Evolutionary conservation across 1,140 invertebrate genomes (phyloP).

Genomic region (Drosophila aff.): DNA sequence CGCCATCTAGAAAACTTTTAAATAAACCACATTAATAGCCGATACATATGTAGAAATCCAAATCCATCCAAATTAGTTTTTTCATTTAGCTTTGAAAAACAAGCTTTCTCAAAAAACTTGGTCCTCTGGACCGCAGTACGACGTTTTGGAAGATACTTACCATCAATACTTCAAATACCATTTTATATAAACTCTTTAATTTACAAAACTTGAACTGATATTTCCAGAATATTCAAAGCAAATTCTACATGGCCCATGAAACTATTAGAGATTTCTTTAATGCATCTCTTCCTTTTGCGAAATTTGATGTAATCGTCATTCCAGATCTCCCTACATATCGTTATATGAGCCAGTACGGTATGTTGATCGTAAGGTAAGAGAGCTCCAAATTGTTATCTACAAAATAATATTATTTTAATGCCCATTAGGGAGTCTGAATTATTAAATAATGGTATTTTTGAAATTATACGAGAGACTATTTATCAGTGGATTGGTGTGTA

Average conservation of each 20-base stretch:
- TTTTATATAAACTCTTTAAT: neutral
- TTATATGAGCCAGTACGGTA: conserved; percentile 10
- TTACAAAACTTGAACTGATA: neutral
- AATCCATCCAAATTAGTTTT: too few relatives aligned
- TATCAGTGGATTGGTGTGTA: conserved; percentile 92
- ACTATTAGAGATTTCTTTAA: conserved; percentile 88
- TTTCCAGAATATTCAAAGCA: conserved; percentile 29
- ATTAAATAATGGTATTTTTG: conserved; percentile 87
- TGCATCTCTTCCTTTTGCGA: neutral
- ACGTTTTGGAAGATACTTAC: too few relatives aligned
- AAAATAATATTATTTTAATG: conserved; percentile 4
- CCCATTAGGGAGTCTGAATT: conserved; percentile 89
- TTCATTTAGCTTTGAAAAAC: too few relatives aligned
- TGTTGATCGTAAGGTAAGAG: conserved; percentile 87
- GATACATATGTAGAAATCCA: too few relatives aligned
- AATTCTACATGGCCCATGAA: conserved; percentile 16
- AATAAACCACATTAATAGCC: too few relatives aligned
- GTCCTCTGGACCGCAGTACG: too few relatives aligned
- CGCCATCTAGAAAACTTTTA: too few relatives aligned
- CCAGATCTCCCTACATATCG: conserved; percentile 8
- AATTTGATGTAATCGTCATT: conserved; percentile 13
- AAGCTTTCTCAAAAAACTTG: too few relatives aligned
- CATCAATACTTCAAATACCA: too few relatives aligned
- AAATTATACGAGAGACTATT: conserved; percentile 88
- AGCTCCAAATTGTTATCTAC: neutral